These are phyloP conservation scores for Bombus superbus DNA, from an alignment of 1,140 invertebrate genomes.

Conservation along the genomic window DNA sequence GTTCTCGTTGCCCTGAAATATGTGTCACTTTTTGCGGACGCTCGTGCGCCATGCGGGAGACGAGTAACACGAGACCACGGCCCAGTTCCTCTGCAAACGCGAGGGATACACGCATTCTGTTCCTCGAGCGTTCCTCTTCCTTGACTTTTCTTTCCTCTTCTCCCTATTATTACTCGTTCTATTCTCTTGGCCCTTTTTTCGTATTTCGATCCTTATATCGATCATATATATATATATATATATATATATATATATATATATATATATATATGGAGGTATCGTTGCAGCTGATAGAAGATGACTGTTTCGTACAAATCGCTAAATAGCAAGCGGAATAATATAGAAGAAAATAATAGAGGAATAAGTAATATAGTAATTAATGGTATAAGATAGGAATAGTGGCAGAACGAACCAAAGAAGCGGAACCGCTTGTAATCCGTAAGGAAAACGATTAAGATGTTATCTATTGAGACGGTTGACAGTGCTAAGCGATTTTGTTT, in stretches of 20 bases:
- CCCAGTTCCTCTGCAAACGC: slow-evolving; percentile 57
- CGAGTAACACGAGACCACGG: slow-evolving; percentile 65
- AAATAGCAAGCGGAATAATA: too few species aligned
- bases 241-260: too few species aligned
- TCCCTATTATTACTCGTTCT: neutral
- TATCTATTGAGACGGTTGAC: too few species aligned
- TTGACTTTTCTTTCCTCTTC: neutral
- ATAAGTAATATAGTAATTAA: neutral
- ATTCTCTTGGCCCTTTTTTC: neutral
- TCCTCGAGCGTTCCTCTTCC: neutral
- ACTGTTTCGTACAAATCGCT: too few species aligned
- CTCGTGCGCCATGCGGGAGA: slow-evolving; percentile 53
- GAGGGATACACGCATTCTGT: slow-evolving; percentile 24
- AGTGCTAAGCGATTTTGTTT: too few species aligned
- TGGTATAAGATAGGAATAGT: too few species aligned
- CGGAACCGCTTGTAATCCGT: too few species aligned
- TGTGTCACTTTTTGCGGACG: slow-evolving; percentile 68
- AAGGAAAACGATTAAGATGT: too few species aligned
- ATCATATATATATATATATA: too few species aligned
- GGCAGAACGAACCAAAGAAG: too few species aligned
- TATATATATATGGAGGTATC: too few species aligned
- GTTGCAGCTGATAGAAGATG: too few species aligned
- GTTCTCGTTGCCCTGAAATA: slow-evolving; percentile 61
- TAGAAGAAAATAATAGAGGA: neutral
- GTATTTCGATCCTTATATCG: neutral